Base-by-base conservation (phyloP, 1,140 invertebrate species). In the Nasonia vitripennis region DNA sequence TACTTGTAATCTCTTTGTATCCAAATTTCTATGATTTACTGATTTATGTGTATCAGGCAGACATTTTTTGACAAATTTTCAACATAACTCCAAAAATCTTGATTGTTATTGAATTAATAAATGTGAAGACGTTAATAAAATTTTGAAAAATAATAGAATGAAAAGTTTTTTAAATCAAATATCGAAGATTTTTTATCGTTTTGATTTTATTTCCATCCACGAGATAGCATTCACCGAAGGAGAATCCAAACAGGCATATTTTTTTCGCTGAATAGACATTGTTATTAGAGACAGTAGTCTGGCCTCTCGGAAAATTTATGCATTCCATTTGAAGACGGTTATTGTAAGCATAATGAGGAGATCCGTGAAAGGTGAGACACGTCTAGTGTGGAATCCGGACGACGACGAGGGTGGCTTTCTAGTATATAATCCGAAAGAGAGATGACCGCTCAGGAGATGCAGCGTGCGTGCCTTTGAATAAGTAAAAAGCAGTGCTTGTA, bases 371-470 rank as follows among this genome's bases (percentile, higher is more conserved):
- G 82, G 82, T 84, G 75, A 78, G 75, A 84, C 82, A 84, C 82
- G 82, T 84, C 37, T 83, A 83, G 55, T 45, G 17, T 23, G 62
- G 62, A 78, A 84, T 84, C 41, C 73, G 10, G 62, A 78, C 5
- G n/a, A 78, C 75, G n/a, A 70, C 45, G 75, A 84, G 82, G 75
- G 74, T 84, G 82, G 82, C 75, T 84, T 78, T 67, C 14, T 51
- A 68, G 45, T 84, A 84, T 84, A 84, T 84, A 84, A 84, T 84
- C 82, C 41, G 34, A 1, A 17, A 31, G 48, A n/a, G 75, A 48
- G 23, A 51, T 84, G 82, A n/a, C 74, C 74, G 82, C 74, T 68
- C 82, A 84, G 68, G 51, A 34, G n/a, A 20, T 17, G 10, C 23
- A 37, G 6, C 7, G 45, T 9, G 23, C 82, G 82, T 84, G 82